These are phyloP conservation scores for Theocolax elegans DNA, from an alignment of 1,140 invertebrate species.

Conservation along the genomic window DNA sequence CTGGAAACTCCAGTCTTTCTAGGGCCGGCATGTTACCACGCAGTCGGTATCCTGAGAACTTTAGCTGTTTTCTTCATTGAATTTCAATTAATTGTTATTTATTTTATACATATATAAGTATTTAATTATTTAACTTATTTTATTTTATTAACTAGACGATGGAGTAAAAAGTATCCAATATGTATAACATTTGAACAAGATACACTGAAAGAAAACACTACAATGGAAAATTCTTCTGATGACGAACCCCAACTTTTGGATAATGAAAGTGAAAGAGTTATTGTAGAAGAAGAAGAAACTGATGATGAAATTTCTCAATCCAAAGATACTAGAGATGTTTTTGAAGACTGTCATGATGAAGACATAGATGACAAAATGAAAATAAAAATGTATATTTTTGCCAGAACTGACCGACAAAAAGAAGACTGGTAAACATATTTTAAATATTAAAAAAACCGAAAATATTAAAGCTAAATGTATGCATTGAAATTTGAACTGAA, in stretches of 20 bases:
- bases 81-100: too few species aligned
- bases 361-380: slow-evolving; percentile 49
- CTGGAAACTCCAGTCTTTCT: too few species aligned
- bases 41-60: too few species aligned
- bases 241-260: slow-evolving; percentile 53
- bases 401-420: slow-evolving; percentile 85
- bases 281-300: slow-evolving; percentile 57
- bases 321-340: slow-evolving; percentile 56
- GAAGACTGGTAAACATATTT: slow-evolving; percentile 80
- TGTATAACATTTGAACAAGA: slow-evolving; percentile 72
- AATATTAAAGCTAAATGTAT: background rate
- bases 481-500: slow-evolving; percentile 3
- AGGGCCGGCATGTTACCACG: too few species aligned
- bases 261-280: slow-evolving; percentile 50
- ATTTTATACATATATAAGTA: too few species aligned
- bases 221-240: slow-evolving; percentile 55
- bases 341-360: slow-evolving; percentile 59
- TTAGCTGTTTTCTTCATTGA: too few species aligned
- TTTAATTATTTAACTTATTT: too few species aligned
- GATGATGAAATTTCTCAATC: slow-evolving; percentile 55
- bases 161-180: slow-evolving; percentile 94
- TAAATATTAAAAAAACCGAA: too few species aligned
- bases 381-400: slow-evolving; percentile 77
- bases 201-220: slow-evolving; percentile 51
- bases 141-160: slow-evolving; percentile 69